Percentiles rank a stretch among this genome's conserved stretches.
These are phyloP conservation scores for Cardiocondyla obscurior DNA, from an alignment of 1,140 invertebrate species.

Conservation along the genomic window DNA sequence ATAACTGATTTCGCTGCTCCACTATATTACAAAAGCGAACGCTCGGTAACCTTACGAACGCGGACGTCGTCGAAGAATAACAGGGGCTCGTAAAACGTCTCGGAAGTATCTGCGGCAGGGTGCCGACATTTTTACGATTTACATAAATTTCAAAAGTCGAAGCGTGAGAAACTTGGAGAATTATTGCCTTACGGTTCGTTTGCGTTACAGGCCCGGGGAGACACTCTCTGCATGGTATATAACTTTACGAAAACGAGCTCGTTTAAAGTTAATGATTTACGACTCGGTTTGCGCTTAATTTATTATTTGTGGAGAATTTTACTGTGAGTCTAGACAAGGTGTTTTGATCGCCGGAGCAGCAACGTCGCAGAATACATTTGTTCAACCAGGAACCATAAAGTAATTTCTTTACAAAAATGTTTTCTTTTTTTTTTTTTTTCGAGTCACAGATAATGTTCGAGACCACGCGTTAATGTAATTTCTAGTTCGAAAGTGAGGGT, in stretches of 20 bases:
- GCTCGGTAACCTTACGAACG: neutral
- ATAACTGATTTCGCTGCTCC: slow-evolving; percentile 20
- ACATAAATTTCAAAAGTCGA: neutral
- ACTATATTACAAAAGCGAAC: neutral
- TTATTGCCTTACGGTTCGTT: neutral
- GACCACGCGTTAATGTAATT: neutral
- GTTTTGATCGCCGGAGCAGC: neutral
- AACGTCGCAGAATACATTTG: neutral
- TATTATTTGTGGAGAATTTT: neutral
- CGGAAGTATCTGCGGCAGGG: slow-evolving; percentile 31
- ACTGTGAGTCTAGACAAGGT: neutral
- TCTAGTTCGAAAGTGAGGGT: neutral
- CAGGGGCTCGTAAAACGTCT: slow-evolving; percentile 24
- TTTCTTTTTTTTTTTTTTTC: too few relatives aligned
- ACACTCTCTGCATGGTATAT: too few relatives aligned
- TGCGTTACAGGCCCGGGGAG: neutral
- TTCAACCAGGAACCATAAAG: neutral
- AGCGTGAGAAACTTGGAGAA: neutral
- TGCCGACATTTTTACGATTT: neutral
- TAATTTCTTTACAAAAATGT: neutral
- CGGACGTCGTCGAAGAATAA: slow-evolving; percentile 9
- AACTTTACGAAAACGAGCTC: too few relatives aligned
- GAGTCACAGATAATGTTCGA: slow-evolving; percentile 34
- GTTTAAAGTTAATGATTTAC: too few relatives aligned
- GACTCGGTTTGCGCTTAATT: too few relatives aligned